Percentiles rank a stretch among this genome's conserved stretches.
Conservation (phyloP, 2,888 invertebrate species). For the Aporophyla lueneburgensis region DNA sequence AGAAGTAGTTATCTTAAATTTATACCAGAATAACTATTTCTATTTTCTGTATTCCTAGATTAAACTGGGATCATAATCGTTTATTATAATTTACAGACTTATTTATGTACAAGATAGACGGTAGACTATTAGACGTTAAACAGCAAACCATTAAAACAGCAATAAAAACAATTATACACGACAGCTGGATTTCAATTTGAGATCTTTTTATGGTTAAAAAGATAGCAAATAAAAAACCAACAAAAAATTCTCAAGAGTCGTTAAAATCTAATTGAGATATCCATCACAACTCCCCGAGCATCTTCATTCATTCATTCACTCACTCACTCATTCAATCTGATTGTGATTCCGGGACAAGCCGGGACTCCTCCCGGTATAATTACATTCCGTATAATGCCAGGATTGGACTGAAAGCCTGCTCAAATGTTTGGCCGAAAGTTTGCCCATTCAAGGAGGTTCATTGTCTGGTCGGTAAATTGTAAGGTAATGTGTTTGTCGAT, state of each 20-base stretch:
- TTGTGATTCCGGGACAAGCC: slow-evolving; percentile 50
- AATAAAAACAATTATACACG: slow-evolving; percentile 17
- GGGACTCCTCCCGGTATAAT: slow-evolving; percentile 52
- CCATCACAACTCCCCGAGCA: slow-evolving; percentile 53
- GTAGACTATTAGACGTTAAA: neutral
- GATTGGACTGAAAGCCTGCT: slow-evolving; percentile 46
- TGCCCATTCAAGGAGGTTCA: slow-evolving; percentile 48
- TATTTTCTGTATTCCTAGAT: neutral
- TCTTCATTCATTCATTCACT: slow-evolving; percentile 45
- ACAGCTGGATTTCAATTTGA: neutral
- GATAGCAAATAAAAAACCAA: slow-evolving; percentile 22
- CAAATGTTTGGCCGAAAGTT: slow-evolving; percentile 50
- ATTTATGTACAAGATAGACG: neutral
- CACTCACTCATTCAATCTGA: slow-evolving; percentile 47
- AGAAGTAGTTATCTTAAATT: neutral
- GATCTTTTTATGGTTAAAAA: neutral
- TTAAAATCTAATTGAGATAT: slow-evolving; percentile 61
- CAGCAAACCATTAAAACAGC: slow-evolving; percentile 5
- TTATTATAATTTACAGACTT: neutral
- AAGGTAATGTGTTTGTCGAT: slow-evolving; percentile 54
- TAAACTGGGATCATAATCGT: neutral
- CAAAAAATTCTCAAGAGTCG: slow-evolving; percentile 48
- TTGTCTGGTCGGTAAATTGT: slow-evolving; percentile 44
- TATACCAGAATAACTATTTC: neutral
- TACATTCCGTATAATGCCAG: slow-evolving; percentile 58